A percentile compares a stretch with the other conserved stretches of the same genome.
phyloP scores from a whole-genome alignment of 2,797 vertebrate species.

The Gymnocypris eckloni region DNA sequence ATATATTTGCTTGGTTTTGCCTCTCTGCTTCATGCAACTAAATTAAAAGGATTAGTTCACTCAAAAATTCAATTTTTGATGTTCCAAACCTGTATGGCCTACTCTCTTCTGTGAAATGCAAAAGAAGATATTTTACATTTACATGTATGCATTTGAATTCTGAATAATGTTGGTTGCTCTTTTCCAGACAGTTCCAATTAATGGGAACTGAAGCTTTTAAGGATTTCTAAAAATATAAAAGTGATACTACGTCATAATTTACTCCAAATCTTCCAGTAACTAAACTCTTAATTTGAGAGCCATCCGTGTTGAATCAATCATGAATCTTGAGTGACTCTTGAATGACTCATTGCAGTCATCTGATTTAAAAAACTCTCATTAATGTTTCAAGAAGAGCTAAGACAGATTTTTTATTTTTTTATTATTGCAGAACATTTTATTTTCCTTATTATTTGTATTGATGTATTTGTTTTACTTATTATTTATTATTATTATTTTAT shows the following conservation, averaged over 20 bases:
- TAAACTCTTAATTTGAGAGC: not conserved
- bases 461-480: not conserved
- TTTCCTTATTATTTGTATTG: not conserved
- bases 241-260: not conserved
- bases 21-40: slow-evolving; percentile 21
- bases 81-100: not conserved
- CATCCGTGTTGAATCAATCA: not conserved
- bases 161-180: not conserved
- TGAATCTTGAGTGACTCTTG: not conserved
- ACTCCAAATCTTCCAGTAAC: not conserved
- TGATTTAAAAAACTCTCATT: not conserved
- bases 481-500: not conserved
- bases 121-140: not conserved
- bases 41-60: slow-evolving; percentile 25
- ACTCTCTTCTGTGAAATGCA: not conserved
- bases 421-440: not conserved
- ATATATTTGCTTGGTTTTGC: slow-evolving; percentile 42
- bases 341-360: not conserved
- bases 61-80: not conserved
- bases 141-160: not conserved
- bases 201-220: not conserved
- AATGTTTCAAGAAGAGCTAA: not conserved
- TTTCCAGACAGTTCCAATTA: not conserved
- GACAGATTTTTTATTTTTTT: too few relatives aligned
- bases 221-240: not conserved